These are phyloP conservation scores for Andrena trimmerana DNA, from an alignment of 2,888 invertebrate genomes.

Conservation along the genomic window DNA sequence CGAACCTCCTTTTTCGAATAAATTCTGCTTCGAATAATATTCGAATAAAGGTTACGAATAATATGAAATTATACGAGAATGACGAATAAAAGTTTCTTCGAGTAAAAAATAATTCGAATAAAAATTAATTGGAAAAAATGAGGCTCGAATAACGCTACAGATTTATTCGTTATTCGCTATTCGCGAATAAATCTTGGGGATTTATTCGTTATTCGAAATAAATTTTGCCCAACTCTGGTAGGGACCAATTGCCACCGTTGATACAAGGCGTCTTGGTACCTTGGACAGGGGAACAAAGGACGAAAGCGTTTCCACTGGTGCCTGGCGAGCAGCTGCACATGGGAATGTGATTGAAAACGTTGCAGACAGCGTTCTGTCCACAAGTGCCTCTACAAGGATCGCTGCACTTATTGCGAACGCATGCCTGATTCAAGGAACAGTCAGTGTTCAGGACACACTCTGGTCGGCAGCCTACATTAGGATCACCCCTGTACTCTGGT, in stretches of 20 bases:
- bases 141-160: too few species aligned
- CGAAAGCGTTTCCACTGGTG: constrained; percentile 86
- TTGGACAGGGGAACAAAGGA: constrained; percentile 81
- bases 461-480: constrained; percentile 90
- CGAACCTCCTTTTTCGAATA: too few species aligned
- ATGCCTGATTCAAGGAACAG: constrained; percentile 90
- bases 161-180: too few species aligned
- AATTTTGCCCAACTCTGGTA: too few species aligned
- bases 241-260: not conserved
- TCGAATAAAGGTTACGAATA: too few species aligned
- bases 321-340: constrained; percentile 89
- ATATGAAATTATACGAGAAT: too few species aligned
- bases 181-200: too few species aligned
- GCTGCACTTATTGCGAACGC: constrained; percentile 90
- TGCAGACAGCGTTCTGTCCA: constrained; percentile 91
- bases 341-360: constrained; percentile 91
- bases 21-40: too few species aligned
- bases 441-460: constrained; percentile 93
- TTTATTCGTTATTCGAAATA: too few species aligned
- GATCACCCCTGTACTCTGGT: constrained; percentile 91
- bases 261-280: constrained; percentile 72
- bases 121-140: too few species aligned
- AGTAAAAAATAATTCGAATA: too few species aligned
- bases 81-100: too few species aligned
- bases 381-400: constrained; percentile 93